These are phyloP conservation scores for Manis crassicaudata DNA, from an alignment of 2,797 vertebrate species.

Conservation along the genomic window DNA sequence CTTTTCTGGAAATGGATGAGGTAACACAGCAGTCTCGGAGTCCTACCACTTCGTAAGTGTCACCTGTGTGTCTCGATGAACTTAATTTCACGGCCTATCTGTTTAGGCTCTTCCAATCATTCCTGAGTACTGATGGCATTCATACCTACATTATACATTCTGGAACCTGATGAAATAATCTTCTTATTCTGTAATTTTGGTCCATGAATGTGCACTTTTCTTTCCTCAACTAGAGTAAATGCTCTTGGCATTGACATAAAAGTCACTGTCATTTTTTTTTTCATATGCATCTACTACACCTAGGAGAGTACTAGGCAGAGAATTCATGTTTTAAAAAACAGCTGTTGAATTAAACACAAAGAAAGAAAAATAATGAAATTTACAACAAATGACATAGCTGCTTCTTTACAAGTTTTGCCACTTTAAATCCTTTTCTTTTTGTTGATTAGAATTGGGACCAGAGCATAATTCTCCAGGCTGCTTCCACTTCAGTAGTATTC, in stretches of 20 bases:
- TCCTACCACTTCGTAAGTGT: constrained; percentile 1
- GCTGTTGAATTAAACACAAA: constrained; percentile 29
- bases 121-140: background rate
- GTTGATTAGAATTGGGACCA: background rate
- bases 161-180: background rate
- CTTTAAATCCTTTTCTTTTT: background rate
- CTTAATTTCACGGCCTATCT: background rate
- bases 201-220: background rate
- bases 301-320: background rate
- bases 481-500: background rate
- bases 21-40: background rate
- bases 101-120: background rate
- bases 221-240: background rate
- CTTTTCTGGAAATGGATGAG: constrained; percentile 19
- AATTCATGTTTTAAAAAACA: background rate
- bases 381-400: background rate
- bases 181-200: background rate
- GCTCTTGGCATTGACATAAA: background rate
- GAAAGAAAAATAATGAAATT: constrained; percentile 26
- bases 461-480: background rate
- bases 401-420: background rate
- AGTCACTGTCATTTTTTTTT: background rate
- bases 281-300: background rate
- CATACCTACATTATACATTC: background rate
- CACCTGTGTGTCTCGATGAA: background rate